A percentile compares a stretch with the other conserved stretches of the same genome.
phyloP scores from a whole-genome alignment of 2,113 vertebrate genomes.

The Esox niger region DNA sequence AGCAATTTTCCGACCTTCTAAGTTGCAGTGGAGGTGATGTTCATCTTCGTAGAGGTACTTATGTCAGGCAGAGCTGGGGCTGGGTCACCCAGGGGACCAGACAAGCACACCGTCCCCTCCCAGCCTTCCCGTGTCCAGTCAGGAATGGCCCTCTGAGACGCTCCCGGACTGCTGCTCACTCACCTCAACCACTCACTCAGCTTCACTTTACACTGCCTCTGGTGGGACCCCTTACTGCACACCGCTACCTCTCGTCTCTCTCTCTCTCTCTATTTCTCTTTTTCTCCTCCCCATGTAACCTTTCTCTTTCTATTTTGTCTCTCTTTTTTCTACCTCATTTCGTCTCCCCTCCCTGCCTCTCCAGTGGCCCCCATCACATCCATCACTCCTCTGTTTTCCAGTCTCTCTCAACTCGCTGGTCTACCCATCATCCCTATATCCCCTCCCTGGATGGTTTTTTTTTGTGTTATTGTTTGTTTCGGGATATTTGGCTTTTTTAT shows the following conservation, averaged over 20 bases:
- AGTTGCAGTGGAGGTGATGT: constrained; percentile 89
- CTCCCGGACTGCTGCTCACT: constrained; percentile 88
- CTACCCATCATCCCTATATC: constrained; percentile 16
- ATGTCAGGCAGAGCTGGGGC: constrained; percentile 81
- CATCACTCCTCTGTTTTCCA: constrained; percentile 6
- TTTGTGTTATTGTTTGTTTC: constrained; percentile 38
- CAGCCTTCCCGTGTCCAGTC: constrained; percentile 74
- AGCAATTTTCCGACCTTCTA: constrained; percentile 95
- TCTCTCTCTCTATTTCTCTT: constrained; percentile 29
- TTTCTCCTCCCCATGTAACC: background rate
- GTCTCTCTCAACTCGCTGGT: background rate
- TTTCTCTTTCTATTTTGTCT: constrained; percentile 12
- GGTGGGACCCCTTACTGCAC: constrained; percentile 75
- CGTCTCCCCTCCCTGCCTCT: constrained; percentile 19
- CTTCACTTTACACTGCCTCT: constrained; percentile 91
- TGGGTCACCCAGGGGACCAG: constrained; percentile 80
- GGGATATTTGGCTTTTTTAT: constrained; percentile 54
- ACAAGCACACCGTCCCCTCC: constrained; percentile 67
- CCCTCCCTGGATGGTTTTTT: background rate
- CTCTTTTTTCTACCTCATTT: constrained; percentile 16
- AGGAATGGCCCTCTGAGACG: constrained; percentile 78
- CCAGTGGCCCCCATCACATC: constrained; percentile 10
- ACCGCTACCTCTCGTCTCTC: constrained; percentile 47
- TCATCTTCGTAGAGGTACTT: constrained; percentile 88
- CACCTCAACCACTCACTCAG: constrained; percentile 68